phyloP scores from a whole-genome alignment of 2,113 vertebrate genomes.

The Gavia stellata region DNA sequence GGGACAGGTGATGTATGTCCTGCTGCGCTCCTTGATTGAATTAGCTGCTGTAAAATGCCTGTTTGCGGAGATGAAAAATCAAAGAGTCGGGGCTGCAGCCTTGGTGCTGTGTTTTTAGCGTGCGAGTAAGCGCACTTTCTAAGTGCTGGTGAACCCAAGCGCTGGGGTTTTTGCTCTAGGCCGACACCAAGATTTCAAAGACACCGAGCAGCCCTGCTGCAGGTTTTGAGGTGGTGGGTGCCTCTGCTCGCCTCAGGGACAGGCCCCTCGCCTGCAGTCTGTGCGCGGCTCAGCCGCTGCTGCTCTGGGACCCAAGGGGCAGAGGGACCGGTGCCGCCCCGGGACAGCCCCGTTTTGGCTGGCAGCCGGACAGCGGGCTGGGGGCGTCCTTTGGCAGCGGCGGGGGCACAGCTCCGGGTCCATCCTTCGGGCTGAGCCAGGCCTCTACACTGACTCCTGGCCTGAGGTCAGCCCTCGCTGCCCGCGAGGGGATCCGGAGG shows the following conservation, averaged over 20 bases:
- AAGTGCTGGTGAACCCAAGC: fast-evolving
- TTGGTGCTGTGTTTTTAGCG: background rate
- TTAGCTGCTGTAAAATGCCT: background rate
- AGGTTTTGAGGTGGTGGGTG: background rate
- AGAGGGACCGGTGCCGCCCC: fast-evolving
- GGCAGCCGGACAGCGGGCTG: background rate
- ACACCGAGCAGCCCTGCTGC: fast-evolving
- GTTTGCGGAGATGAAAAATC: background rate
- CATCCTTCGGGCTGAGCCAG: background rate
- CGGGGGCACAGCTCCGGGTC: too few species aligned
- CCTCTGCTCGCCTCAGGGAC: background rate
- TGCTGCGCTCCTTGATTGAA: background rate
- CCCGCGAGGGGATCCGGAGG: background rate
- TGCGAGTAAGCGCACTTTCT: background rate
- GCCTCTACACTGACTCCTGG: background rate
- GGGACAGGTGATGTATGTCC: background rate
- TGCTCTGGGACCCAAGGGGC: background rate
- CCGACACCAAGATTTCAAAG: background rate
- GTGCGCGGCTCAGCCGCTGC: background rate
- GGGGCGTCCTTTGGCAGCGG: background rate
- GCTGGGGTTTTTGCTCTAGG: background rate
- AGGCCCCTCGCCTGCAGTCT: background rate
- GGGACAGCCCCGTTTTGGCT: too few species aligned
- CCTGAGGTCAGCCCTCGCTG: background rate
- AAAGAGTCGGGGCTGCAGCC: background rate